Evolutionary conservation across 92 coral and sea anemone species (phyloP).

Genomic region (Virgularia gustaviana): DNA sequence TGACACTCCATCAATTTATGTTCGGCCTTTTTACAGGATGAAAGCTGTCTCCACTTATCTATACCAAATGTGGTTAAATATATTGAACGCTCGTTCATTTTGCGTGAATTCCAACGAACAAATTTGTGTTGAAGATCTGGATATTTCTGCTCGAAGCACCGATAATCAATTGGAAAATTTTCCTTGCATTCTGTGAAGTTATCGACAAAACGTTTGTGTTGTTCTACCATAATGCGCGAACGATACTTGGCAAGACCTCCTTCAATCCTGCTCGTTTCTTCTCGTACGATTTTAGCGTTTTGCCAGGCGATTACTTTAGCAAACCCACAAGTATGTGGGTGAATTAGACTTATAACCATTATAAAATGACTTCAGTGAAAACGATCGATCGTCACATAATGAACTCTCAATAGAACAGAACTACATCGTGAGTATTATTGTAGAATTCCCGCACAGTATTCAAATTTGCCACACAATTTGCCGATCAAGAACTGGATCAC

Average conservation of each 20-base stretch:
- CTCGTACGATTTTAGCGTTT: not conserved
- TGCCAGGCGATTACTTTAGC: slow-evolving; percentile 6
- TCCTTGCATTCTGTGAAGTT: slow-evolving; percentile 30
- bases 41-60: not conserved
- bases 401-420: no score
- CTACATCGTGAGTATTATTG: no score
- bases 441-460: no score
- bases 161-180: not conserved
- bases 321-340: slow-evolving; percentile 2
- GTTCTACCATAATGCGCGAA: slow-evolving; percentile 5
- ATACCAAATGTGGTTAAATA: not conserved
- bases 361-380: no score
- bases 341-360: not conserved
- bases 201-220: slow-evolving; percentile 22
- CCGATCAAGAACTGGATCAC: no score
- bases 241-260: not conserved
- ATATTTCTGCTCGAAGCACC: not conserved
- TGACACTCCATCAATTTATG: not conserved
- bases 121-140: not conserved
- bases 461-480: no score
- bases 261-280: not conserved
- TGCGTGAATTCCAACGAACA: slow-evolving; percentile 3
- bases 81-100: slow-evolving; percentile 5
- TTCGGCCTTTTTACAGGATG: slow-evolving; percentile 2
- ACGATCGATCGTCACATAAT: no score